These are phyloP conservation scores for Fabriciana adippe DNA, from an alignment of 2,888 invertebrate species.

Conservation along the genomic window DNA sequence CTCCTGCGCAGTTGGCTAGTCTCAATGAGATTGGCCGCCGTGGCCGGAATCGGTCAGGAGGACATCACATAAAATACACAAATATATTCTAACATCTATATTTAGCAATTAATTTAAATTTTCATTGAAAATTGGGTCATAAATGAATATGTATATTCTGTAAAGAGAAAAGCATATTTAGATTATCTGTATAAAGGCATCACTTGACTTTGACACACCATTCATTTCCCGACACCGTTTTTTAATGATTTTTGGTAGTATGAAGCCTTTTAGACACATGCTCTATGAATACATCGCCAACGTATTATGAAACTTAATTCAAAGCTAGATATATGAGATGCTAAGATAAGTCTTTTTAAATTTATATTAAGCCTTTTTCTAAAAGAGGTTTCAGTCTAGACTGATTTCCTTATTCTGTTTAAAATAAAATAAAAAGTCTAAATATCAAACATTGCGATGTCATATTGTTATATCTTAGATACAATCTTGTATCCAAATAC, in stretches of 20 bases:
- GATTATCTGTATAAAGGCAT: slow-evolving; percentile 2
- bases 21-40: no score
- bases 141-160: neutral
- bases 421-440: no score
- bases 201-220: slow-evolving; percentile 4
- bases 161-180: neutral
- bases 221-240: slow-evolving; percentile 13
- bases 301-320: slow-evolving; percentile 4
- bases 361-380: slow-evolving; percentile 1
- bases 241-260: slow-evolving; percentile 17
- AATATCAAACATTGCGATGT: no score
- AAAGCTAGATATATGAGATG: neutral
- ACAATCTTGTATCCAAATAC: no score
- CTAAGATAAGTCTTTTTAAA: slow-evolving; percentile 8
- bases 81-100: no score
- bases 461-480: no score
- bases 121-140: no score
- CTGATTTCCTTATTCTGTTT: neutral
- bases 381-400: neutral
- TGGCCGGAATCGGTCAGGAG: no score
- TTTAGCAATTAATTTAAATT: no score
- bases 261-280: neutral
- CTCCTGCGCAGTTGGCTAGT: no score
- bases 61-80: no score
- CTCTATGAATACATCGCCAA: slow-evolving; percentile 1